phyloP scores from a whole-genome alignment of 1,140 invertebrate species.

The Dendroctonus valens region DNA sequence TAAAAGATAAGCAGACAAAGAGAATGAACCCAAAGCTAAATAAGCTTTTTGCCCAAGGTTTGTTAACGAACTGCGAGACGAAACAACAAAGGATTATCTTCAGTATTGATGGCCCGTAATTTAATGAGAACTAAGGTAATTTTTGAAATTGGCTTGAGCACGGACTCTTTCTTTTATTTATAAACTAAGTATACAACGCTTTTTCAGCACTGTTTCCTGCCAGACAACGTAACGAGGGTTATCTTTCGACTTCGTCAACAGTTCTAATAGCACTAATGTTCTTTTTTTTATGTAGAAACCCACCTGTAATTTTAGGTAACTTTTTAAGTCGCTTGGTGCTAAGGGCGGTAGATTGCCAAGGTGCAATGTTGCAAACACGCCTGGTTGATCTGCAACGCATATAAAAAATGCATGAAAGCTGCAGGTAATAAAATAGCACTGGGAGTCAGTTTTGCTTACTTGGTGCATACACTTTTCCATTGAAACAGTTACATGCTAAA shows the following conservation, averaged over 20 bases:
- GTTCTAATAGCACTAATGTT: too few relatives aligned
- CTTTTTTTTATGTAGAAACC: conserved; percentile 6
- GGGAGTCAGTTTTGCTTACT: conserved; percentile 11
- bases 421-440: not conserved
- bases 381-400: conserved; percentile 71
- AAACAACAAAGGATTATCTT: not conserved
- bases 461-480: conserved; percentile 13
- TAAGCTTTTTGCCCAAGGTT: not conserved
- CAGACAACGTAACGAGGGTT: too few relatives aligned
- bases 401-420: conserved; percentile 34
- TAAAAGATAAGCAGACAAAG: too few relatives aligned
- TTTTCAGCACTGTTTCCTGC: too few relatives aligned
- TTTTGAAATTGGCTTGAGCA: not conserved
- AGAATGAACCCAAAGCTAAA: not conserved
- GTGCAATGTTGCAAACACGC: conserved; percentile 51
- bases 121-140: not conserved
- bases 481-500: conserved; percentile 45
- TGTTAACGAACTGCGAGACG: not conserved
- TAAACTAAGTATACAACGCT: not conserved
- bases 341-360: conserved; percentile 38
- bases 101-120: conserved; percentile 1
- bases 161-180: not conserved
- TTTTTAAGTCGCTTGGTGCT: conserved; percentile 29
- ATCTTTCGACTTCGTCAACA: too few relatives aligned
- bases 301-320: conserved; percentile 38